Base-by-base conservation (phyloP, 1,140 invertebrate genomes). In the Drosophila nannoptera region DNA sequence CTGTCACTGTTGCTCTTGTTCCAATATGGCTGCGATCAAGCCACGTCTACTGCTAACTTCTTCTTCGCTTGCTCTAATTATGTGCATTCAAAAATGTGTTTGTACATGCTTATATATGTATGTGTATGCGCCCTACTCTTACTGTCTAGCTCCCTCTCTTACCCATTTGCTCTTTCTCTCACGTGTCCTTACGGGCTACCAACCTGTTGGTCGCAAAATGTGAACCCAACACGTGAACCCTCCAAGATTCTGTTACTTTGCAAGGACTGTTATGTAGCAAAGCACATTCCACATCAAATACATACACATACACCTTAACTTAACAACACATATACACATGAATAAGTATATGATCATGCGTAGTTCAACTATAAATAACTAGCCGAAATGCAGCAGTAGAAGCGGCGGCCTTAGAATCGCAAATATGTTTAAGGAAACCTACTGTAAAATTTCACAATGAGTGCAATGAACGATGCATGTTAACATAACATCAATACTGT, bases 11-110 rank as follows among this genome's bases (percentile, higher is more conserved):
- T 32, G 12, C 43, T 38, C 43, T 60, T 31, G 45, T 73, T 78
- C 48, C 75, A 78, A 82, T 69, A 82, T 82, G 80, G 78, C 75
- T 56, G 61, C 78, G 75, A 83, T 78, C 73, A 66, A 80, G 81
- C 81, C 80, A 84, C 80, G 80, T 83, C 73, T 69, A 60, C 12
- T n/a, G 9, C 11, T 38, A 29, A 45, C 38, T 52, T 40, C 40
- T 45, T 29, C 53, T 38, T 40, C 32, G 29, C 29, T 22, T 22
- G 40, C 40, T 45, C 11, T 36, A 46, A 36, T 60, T 67, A 60
- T 16, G 12, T 16, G 29, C 31, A 22, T 22, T 22, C 22, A 22
- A 22, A 22, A 22, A 22, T 22, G 3, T 22, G 22, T 22, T 2
- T 12, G 33, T 22, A 4, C 9, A 31, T 9, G 6, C 32, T 16